Evolutionary conservation across 2,888 invertebrate species (phyloP), one percentile per base, ranked within the genome.

Genomic region (Pollenia labialis): DNA sequence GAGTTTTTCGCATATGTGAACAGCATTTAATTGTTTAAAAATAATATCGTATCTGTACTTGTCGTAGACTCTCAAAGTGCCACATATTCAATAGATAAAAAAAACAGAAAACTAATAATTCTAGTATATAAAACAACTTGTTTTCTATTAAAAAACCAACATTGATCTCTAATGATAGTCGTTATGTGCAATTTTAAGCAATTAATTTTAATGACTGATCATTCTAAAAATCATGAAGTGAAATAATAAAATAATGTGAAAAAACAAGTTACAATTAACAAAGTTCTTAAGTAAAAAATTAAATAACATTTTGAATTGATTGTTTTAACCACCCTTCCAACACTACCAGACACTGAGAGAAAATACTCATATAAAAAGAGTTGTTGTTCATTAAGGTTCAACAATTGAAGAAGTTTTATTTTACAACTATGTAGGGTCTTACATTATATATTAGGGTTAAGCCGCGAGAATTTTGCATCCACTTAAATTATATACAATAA

Each of bases 121-220:
- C 7, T 2, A 12, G 12, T 16, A 79, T 12, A 58, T n/a, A 18
- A 46, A 72, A 62, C 9, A 60, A 74, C n/a, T 72, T 46, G 44
- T 76, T 66, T 64, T 66, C 23, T 56, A 69, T 50, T 14, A 40
- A 68, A 56, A 69, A 58, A 14, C 8, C 58, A 66, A 58, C 81
- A 58, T 75, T 74, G 74, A 74, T 81, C 58, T 74, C 66, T 64
- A 86, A 86, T 76, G 64, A 83, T 69, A 69, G 86, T 76, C 64
- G 82, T 83, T 86, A 66, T 71, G 69, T 75, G 74, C 56, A 80
- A 83, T 86, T 83, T 80, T 58, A 75, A 71, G 52, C 79, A 86
- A 86, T 86, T 86, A 86, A 82, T 69, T 86, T 82, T 79, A 86
- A 86, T 86, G 82, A 71, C 56, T 32, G 80, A 75, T 83, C 56